Evolutionary conservation across 2,797 vertebrate species (phyloP), one percentile per base, ranked within the genome.

Genomic region (Sebastolobus altivelis): DNA sequence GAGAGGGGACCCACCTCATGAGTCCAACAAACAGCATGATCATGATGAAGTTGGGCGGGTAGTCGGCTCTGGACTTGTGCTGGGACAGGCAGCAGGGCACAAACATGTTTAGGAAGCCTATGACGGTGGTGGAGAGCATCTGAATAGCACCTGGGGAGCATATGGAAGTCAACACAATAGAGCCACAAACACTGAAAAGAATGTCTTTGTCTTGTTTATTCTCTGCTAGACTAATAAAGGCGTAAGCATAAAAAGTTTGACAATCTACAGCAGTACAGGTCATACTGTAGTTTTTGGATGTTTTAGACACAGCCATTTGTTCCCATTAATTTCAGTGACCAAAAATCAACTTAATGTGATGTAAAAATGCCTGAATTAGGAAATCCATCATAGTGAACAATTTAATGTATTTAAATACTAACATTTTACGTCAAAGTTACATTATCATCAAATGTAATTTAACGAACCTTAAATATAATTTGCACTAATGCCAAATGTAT

Each of bases 11-110:
- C 8, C 43, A 99, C 98, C 98, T 97, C 96, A 99, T 98, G 14
- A 99, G 92, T 13, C 98, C 98, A 22, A 99, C 98, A 38, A 99
- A 98, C 10, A 99, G 90, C 98, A 99, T 99, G 77, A 97, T 98
- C 97, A 98, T 97, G 93, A 99, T 72, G 93, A 99, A 99, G 72
- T 98, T 98, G 59, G 97, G 91, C 0, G 98, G 98, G 12, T 97
- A 99, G 33, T 98, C 97, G 0, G 93, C 84, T 68, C 98, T 96
- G 8, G 96, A 62, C 87, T 99, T 99, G 95, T 99, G 98, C 81
- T 97, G 95, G 87, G 99, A 97, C 43, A 99, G 90, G 55, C 97
- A 99, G 92, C 98, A 99, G 0, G 98, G 98, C 1, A 99, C 89
- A 38, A 95, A 97, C 93, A 97, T 97, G 90, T 99, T 98, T 4